These are phyloP conservation scores for Drepanosiphum platanoidis DNA, from an alignment of 2,888 invertebrate genomes.

Conservation along the genomic window DNA sequence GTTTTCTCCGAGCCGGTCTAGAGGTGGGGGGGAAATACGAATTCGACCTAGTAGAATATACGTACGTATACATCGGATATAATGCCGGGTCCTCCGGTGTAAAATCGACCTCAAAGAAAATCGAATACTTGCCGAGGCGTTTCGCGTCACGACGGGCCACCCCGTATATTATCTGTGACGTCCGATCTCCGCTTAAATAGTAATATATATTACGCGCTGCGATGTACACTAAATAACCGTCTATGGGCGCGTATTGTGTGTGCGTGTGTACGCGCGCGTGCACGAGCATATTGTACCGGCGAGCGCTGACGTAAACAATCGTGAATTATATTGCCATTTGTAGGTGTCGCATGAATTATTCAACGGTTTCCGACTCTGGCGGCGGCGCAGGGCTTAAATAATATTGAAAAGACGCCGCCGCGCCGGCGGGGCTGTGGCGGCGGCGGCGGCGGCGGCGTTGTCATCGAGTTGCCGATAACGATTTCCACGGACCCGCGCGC, in stretches of 20 bases:
- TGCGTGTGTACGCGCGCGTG: not conserved
- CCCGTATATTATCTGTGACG: too few relatives aligned
- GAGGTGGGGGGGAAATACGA: too few relatives aligned
- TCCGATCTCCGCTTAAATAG: too few relatives aligned
- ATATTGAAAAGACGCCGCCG: not conserved
- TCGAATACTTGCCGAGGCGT: too few relatives aligned
- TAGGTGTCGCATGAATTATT: constrained; percentile 44
- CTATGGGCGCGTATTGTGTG: not conserved
- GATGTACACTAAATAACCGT: too few relatives aligned
- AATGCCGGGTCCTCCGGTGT: too few relatives aligned
- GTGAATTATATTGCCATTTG: constrained; percentile 27
- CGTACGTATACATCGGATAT: too few relatives aligned
- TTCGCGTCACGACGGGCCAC: too few relatives aligned
- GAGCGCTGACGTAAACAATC: constrained; percentile 6
- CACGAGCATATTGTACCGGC: not conserved
- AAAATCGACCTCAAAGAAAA: too few relatives aligned
- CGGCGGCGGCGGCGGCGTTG: not conserved
- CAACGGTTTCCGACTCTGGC: not conserved
- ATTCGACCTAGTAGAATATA: too few relatives aligned
- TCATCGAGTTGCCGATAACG: constrained; percentile 22
- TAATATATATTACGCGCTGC: too few relatives aligned
- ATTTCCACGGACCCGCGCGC: not conserved
- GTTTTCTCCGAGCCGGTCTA: too few relatives aligned
- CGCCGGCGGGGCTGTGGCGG: not conserved
- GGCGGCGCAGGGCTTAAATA: constrained; percentile 18